Conservation (phyloP, 2,113 vertebrate genomes). For the Cololabis saira region DNA sequence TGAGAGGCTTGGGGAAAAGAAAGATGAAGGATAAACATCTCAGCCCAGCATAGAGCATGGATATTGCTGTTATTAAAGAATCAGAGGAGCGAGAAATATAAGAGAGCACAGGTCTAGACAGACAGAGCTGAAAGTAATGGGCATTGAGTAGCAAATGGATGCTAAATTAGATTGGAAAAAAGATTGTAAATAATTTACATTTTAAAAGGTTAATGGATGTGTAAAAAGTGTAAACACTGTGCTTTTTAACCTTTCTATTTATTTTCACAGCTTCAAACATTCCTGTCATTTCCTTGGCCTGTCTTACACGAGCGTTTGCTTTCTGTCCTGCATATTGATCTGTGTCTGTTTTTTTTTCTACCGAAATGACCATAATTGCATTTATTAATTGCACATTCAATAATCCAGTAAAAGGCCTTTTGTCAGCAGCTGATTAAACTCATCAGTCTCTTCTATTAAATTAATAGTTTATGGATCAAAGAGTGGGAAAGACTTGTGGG, state of each 20-base stretch:
- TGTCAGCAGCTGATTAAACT: slow-evolving; percentile 72
- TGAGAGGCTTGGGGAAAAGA: neutral
- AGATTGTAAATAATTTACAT: neutral
- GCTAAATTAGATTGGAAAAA: slow-evolving; percentile 4
- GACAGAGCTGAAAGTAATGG: slow-evolving; percentile 12
- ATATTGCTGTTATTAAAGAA: slow-evolving; percentile 59
- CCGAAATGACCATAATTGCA: slow-evolving; percentile 60
- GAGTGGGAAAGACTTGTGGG: slow-evolving; percentile 30
- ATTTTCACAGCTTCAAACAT: slow-evolving; percentile 1
- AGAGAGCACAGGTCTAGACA: slow-evolving; percentile 16
- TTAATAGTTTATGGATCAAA: slow-evolving; percentile 52
- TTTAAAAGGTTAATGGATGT: neutral
- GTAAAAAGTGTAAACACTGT: neutral
- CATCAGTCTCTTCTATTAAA: slow-evolving; percentile 72
- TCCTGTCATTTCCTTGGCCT: neutral
- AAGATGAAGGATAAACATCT: slow-evolving; percentile 56
- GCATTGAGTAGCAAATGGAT: slow-evolving; percentile 7
- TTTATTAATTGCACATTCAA: slow-evolving; percentile 76
- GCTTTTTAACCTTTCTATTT: neutral
- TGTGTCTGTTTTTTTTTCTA: slow-evolving; percentile 39
- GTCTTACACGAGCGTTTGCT: slow-evolving; percentile 8
- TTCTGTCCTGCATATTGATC: slow-evolving; percentile 39
- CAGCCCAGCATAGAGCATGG: slow-evolving; percentile 47
- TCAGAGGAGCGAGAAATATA: slow-evolving; percentile 33
- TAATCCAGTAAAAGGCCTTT: slow-evolving; percentile 67